Evolutionary conservation across 2,888 invertebrate species (phyloP), one percentile per base, ranked within the genome.

Genomic region (Ormia ochracea): DNA sequence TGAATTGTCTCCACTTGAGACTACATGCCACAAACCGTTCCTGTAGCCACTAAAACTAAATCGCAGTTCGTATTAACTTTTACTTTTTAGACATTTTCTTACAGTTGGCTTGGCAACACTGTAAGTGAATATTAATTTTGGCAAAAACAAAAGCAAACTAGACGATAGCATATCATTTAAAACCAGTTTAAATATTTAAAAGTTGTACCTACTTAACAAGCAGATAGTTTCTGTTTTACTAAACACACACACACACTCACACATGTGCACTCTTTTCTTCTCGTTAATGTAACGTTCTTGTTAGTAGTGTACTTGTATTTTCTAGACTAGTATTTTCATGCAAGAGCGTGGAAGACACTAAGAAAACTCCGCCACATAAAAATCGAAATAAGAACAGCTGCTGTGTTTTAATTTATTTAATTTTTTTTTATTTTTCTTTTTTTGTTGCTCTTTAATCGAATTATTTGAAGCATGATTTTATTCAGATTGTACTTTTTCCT

Each of bases 371-470:
- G 43, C 9, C 4, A 17, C 26, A 17, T 28, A 61, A 41, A 56
- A 56, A 1, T 21, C 12, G n/a, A 52, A 41, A 28, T n/a, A 41
- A 38, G 50, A 28, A 70, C 70, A 70, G 70, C 70, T 70, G 70
- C 63, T 70, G 50, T 48, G 10, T 63, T 56, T 63, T 41, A 38
- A 31, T n/a, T 43, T 63, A n/a, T 33, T 26, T 31, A 45, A 21
- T 17, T 72, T 48, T 12, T 50, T 58, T n/a, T 38, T 38, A 28
- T 28, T 28, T 26, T 31, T 59, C 19, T 17, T 65, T 31, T 14
- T 63, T 61, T 21, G 21, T 23, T 41, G 0, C 28, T 68, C 43
- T 43, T n/a, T 33, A 63, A 48, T 65, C 6, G n/a, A 65, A 50
- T 38, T 38, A 38, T 38, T 45, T 21, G 12, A 54, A 58, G 50